Base-by-base conservation (phyloP, 2,113 vertebrate species). In the Macroglossus sobrinus region DNA sequence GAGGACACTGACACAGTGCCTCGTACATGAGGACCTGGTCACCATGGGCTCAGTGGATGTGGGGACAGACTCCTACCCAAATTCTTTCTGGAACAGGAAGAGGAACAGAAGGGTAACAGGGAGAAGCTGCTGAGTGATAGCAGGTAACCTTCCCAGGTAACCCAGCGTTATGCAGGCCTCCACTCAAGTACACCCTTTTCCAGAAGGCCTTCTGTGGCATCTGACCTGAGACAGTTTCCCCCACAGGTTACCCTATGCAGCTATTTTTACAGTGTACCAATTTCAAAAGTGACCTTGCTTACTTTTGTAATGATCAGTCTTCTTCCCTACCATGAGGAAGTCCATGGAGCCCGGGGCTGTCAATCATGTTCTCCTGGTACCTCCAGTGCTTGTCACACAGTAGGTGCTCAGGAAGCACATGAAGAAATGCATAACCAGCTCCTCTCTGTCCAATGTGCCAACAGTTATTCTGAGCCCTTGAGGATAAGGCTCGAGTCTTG, bases 391-490 rank as follows among this genome's bases (percentile, higher is more conserved):
- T 59, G 4, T 66, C 66, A 45, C 59, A 19, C 19, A 72, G 35
- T 8, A 33, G 82, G 28, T 33, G 66, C 76, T 95, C 86, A 26
- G 26, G 55, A 55, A 79, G 64, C 35, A 30, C 4, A 0, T 11
- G 28, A 18, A 50, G 84, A 28, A 4, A 15, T 5, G 11, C 24
- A 19, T 40, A 16, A 47, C 7, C 63, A 19, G 18, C 45, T 45
- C 4, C 35, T 66, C n/a, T 33, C 45, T 3, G 5, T 38, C 38
- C n/a, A 7, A 7, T 0, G 1, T 3, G 0, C 19, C 12, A 30
- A 2, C 15, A 11, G 38, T 11, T 19, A 15, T 64, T 40, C 76
- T n/a, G 55, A 78, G n/a, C 9, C 43, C 63, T 47, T 38, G 63
- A 43, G 33, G 22, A 55, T 18, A 13, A 30, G 61, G 50, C 50